Evolutionary conservation across 2,888 invertebrate genomes (phyloP), one percentile per base, ranked within the genome.

Genomic region (Eilema griseolum): DNA sequence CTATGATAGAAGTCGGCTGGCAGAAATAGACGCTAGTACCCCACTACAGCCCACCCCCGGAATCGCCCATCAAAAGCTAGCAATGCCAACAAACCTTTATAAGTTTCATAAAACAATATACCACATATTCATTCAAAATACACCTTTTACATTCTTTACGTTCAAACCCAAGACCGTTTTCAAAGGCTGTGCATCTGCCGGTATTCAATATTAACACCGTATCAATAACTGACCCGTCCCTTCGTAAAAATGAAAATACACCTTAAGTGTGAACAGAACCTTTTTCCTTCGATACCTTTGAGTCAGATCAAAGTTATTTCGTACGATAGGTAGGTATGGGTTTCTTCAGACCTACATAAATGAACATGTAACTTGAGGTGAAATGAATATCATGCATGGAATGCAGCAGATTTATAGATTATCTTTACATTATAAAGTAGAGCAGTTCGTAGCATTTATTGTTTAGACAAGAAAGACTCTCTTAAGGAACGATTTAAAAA

Each of bases 161-260:
- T 61, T 62, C 66, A 59, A 64, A 61, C 69, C 67, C 67, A 66
- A 57, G 12, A 41, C 56, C 14, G 59, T 69, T 66, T 61, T 78
- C 74, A 76, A 76, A 81, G 77, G 73, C 67, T 67, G 63, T 73
- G 31, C 72, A 75, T 71, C 73, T 70, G 69, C 73, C 67, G 69
- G 74, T 79, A 73, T 79, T 67, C 75, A 72, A 79, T 77, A 83
- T 81, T 79, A 79, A 83, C 75, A 77, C 61, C 33, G 37, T 72
- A 64, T 81, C 81, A 72, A 83, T 73, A 66, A 79, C 61, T 28
- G 23, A 59, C 52, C 66, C 46, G 63, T 70, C 68, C 70, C 71
- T 67, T 70, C 70, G 31, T 31, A 23, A 28, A 75, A 70, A 77
- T 82, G 79, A 79, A 83, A 79, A 79, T 79, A 79, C 61, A 68